Percentiles rank a stretch among this genome's conserved stretches.
Conservation (phyloP, 1,140 invertebrate genomes). For the Alviniconcha marisindica region DNA sequence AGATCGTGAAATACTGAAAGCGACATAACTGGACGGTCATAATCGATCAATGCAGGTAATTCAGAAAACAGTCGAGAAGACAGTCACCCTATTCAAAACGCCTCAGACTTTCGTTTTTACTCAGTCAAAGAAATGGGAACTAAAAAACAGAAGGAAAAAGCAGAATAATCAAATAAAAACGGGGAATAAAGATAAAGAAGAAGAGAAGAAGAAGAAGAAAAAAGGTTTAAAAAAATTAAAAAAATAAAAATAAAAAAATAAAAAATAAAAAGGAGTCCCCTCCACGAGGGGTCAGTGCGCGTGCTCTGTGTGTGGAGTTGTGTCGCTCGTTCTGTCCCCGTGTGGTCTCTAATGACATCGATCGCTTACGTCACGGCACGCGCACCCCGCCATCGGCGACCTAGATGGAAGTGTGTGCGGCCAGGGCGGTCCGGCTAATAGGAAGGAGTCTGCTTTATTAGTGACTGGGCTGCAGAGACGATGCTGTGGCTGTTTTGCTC, state of each 20-base stretch:
- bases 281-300: background rate
- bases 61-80: too few species aligned
- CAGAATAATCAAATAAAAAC: too few species aligned
- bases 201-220: slow-evolving; percentile 22
- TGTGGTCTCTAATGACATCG: background rate
- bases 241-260: background rate
- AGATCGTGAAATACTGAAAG: too few species aligned
- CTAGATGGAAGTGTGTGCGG: background rate
- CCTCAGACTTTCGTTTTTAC: too few species aligned
- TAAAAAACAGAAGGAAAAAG: too few species aligned
- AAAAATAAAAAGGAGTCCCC: background rate
- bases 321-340: background rate
- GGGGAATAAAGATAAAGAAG: too few species aligned
- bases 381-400: background rate
- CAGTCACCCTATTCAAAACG: too few species aligned
- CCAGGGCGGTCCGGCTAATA: background rate
- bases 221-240: background rate
- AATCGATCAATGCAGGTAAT: too few species aligned
- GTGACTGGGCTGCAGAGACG: background rate
- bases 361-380: background rate
- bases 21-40: too few species aligned
- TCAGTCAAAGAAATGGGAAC: too few species aligned
- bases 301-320: background rate
- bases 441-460: background rate
- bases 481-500: too few species aligned